Evolutionary conservation across 2,113 vertebrate species (phyloP).

Genomic region (Thalassoma bifasciatum): DNA sequence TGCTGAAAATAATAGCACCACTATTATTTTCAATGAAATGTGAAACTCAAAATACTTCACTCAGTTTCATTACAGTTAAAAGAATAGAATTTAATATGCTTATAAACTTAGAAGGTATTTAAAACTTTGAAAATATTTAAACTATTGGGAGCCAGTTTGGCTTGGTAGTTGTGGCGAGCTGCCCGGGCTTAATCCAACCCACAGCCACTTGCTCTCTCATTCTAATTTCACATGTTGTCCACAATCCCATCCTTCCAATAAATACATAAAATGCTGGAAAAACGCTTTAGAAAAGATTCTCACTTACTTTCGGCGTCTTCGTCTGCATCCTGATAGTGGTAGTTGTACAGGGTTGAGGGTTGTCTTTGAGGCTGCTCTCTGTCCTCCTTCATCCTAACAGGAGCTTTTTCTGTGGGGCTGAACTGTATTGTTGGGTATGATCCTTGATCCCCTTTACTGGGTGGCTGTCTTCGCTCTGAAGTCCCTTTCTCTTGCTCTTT

Average conservation of each 20-base stretch:
- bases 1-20: too few species aligned
- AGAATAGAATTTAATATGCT: not conserved
- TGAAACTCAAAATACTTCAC: not conserved
- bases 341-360: slow-evolving; percentile 70
- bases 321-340: slow-evolving; percentile 70
- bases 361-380: slow-evolving; percentile 72
- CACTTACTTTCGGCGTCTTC: slow-evolving; percentile 83
- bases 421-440: slow-evolving; percentile 68
- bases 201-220: too few species aligned
- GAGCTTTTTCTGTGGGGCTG: slow-evolving; percentile 76
- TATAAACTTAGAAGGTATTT: too few species aligned
- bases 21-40: not conserved
- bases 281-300: not conserved
- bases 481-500: slow-evolving; percentile 29
- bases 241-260: too few species aligned
- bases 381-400: slow-evolving; percentile 70
- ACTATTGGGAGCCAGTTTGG: too few species aligned
- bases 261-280: too few species aligned
- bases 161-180: too few species aligned
- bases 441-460: slow-evolving; percentile 28
- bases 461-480: not conserved
- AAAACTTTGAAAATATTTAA: too few species aligned
- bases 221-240: too few species aligned
- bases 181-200: too few species aligned
- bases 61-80: not conserved